Conservation (phyloP, 2,113 vertebrate genomes). For the Gallinago paraguaiae region DNA sequence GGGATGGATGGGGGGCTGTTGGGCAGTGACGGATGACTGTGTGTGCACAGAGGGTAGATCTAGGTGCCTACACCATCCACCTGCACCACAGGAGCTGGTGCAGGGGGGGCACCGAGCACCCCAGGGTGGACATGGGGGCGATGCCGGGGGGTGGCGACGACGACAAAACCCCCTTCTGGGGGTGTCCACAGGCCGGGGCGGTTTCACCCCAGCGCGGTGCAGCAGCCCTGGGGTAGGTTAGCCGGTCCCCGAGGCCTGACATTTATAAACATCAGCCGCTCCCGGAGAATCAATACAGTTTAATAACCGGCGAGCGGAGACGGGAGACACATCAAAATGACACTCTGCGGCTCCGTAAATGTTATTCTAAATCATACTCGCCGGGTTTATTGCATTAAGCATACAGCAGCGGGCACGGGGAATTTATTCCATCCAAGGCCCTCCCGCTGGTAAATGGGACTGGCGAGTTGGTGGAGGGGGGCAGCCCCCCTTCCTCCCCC, state of each 20-base stretch:
- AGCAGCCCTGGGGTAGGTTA: slow-evolving; percentile 25
- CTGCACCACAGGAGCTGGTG: not conserved
- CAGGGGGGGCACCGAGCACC: fast-evolving
- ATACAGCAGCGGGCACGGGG: not conserved
- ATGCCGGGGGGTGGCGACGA: not conserved
- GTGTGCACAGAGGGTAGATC: fast-evolving
- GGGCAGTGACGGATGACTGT: not conserved
- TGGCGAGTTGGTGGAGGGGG: not conserved
- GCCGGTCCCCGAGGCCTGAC: slow-evolving; percentile 13
- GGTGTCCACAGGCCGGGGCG: fast-evolving
- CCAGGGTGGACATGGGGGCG: fast-evolving
- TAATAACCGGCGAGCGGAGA: slow-evolving; percentile 63
- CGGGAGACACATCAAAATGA: slow-evolving; percentile 67
- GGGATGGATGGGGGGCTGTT: not conserved
- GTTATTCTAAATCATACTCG: slow-evolving; percentile 70
- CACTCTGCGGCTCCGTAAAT: slow-evolving; percentile 64
- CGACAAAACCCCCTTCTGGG: not conserved
- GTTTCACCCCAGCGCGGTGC: fast-evolving
- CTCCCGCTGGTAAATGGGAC: not conserved
- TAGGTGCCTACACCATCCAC: fast-evolving
- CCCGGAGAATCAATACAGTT: slow-evolving; percentile 61
- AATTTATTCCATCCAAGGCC: slow-evolving; percentile 35
- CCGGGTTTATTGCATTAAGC: slow-evolving; percentile 58
- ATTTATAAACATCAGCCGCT: slow-evolving; percentile 68
- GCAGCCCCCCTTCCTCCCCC: too few relatives aligned